Evolutionary conservation across 2,888 invertebrate species (phyloP).

Genomic region (Vesta saturnalis): DNA sequence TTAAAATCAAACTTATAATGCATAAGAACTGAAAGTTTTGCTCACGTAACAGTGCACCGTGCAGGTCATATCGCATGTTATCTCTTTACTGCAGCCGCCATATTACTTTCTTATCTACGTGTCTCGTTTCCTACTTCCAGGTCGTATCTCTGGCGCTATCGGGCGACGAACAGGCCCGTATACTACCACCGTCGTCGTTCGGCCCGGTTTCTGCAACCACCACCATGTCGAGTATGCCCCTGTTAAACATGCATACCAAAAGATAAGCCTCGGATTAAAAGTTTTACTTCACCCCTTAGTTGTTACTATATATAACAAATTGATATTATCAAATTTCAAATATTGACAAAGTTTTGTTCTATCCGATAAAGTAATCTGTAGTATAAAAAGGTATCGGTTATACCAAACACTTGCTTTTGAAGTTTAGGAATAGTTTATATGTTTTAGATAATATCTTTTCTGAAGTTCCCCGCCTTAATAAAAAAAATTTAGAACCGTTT

Average conservation of each 20-base stretch:
- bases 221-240: constrained; percentile 37
- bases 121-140: constrained; percentile 62
- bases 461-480: no score
- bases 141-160: constrained; percentile 61
- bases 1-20: constrained; percentile 16
- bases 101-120: constrained; percentile 61
- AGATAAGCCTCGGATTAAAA: constrained; percentile 36
- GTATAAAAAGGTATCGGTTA: neutral
- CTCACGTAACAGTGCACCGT: constrained; percentile 44
- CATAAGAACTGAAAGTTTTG: constrained; percentile 36
- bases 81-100: constrained; percentile 60
- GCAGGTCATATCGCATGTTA: constrained; percentile 59
- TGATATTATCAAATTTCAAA: constrained; percentile 29
- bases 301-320: constrained; percentile 25
- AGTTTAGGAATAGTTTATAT: constrained; percentile 8
- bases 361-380: neutral
- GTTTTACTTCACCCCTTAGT: constrained; percentile 33
- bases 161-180: constrained; percentile 56
- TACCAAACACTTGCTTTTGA: neutral
- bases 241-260: constrained; percentile 26
- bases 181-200: constrained; percentile 38
- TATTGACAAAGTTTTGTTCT: constrained; percentile 24
- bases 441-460: neutral
- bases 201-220: constrained; percentile 42
- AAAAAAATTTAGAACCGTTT: neutral